Base-by-base conservation (phyloP, 1,140 invertebrate genomes). In the Phortica variegata region DNA sequence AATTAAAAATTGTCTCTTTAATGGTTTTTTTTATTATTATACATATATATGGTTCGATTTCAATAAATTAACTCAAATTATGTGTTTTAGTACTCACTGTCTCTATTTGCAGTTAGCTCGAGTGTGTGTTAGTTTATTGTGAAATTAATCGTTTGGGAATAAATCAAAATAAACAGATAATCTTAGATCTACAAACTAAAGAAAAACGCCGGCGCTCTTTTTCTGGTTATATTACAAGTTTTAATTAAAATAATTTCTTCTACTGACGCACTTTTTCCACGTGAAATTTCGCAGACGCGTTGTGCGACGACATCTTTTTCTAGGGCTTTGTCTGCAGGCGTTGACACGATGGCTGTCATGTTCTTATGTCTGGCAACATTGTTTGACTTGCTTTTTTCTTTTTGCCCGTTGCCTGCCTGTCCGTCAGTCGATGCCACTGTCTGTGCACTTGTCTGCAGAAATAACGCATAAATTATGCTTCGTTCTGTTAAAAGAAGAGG, bases 91-190 rank as follows among this genome's bases (percentile, higher is more conserved):
- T n/a, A n/a, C n/a, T n/a, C n/a, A n/a, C n/a, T n/a, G n/a, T n/a
- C n/a, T n/a, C n/a, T n/a, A n/a, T n/a, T n/a, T n/a, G n/a, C n/a
- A n/a, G n/a, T n/a, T n/a, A n/a, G n/a, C n/a, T n/a, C n/a, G n/a
- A n/a, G n/a, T n/a, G n/a, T n/a, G n/a, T n/a, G n/a, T n/a, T n/a
- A n/a, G n/a, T n/a, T n/a, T n/a, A n/a, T n/a, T 47, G 52, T 49
- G 53, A 62, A 65, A 66, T 66, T 57, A 66, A 66, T 68, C 63
- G 57, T 56, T 23, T 46, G 49, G 47, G 51, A 43, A 50, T 60
- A 53, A 43, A 68, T 68, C 63, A 68, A 68, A 68, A 63, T 52
- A 69, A 68, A 68, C 63, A 68, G 63, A 68, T 68, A 63, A 68
- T 68, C 63, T 68, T 63, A 68, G 68, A 68, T 68, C 36, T 68